Conservation (phyloP, 2,797 vertebrate genomes). For the Synaphobranchus kaupii region DNA sequence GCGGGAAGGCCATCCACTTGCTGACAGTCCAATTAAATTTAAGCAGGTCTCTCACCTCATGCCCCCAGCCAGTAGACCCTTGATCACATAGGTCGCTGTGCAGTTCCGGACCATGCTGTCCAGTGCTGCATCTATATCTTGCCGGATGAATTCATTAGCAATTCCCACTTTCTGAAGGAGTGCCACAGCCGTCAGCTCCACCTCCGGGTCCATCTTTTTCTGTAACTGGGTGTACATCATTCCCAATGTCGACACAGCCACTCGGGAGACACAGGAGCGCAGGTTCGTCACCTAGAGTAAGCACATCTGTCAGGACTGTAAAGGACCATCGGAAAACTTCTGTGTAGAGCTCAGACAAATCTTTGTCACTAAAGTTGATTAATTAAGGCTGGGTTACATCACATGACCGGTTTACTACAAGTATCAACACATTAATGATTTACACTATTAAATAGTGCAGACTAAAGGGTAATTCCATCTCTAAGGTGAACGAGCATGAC, state of each 20-base stretch:
- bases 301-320: neutral
- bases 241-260: conserved; percentile 84
- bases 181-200: conserved; percentile 83
- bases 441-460: neutral
- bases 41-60: conserved; percentile 73
- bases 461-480: neutral
- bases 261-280: conserved; percentile 88
- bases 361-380: neutral
- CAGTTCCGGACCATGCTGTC: conserved; percentile 89
- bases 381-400: neutral
- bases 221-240: conserved; percentile 86
- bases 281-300: conserved; percentile 87
- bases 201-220: conserved; percentile 91
- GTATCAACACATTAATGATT: neutral
- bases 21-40: neutral
- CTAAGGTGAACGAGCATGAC: no score
- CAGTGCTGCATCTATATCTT: conserved; percentile 88
- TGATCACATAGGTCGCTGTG: conserved; percentile 78
- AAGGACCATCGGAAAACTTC: neutral
- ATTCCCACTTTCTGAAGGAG: conserved; percentile 90
- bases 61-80: conserved; percentile 84
- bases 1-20: neutral
- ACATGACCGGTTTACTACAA: neutral
- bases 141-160: conserved; percentile 88
- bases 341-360: neutral